Conservation (phyloP, 2,113 vertebrate genomes). For the Dicerorhinus sumatrensis region DNA sequence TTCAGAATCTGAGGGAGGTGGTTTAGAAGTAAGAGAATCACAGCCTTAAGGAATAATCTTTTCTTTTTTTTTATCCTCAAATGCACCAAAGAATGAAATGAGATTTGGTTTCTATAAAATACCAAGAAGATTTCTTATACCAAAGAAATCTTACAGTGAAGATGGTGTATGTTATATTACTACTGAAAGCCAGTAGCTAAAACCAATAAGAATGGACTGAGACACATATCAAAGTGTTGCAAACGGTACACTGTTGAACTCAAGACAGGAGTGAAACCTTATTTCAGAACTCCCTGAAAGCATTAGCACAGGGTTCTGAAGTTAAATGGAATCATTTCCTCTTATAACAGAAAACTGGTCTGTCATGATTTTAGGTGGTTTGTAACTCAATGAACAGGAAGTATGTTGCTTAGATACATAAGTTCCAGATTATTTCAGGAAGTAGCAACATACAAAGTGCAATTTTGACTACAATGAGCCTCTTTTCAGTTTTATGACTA, state of each 20-base stretch:
- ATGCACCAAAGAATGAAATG: conserved; percentile 32
- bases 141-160: not conserved
- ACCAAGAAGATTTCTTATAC: not conserved
- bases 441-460: not conserved
- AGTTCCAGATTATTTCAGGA: conserved; percentile 27
- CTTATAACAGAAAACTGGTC: conserved; percentile 3
- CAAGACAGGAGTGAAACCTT: not conserved
- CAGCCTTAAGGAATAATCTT: not conserved
- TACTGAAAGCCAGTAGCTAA: not conserved
- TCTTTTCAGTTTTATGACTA: not conserved
- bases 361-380: not conserved
- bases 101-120: conserved; percentile 43
- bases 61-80: not conserved
- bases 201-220: not conserved
- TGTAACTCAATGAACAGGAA: conserved; percentile 27
- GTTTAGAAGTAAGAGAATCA: not conserved
- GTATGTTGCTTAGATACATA: not conserved
- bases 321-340: conserved; percentile 19
- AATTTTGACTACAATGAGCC: not conserved
- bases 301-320: not conserved
- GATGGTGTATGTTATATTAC: not conserved
- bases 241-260: not conserved
- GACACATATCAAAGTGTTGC: not conserved
- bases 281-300: not conserved
- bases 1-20: not conserved